Evolutionary conservation across 2,797 vertebrate genomes (phyloP).

Genomic region (Galago senegalensis): DNA sequence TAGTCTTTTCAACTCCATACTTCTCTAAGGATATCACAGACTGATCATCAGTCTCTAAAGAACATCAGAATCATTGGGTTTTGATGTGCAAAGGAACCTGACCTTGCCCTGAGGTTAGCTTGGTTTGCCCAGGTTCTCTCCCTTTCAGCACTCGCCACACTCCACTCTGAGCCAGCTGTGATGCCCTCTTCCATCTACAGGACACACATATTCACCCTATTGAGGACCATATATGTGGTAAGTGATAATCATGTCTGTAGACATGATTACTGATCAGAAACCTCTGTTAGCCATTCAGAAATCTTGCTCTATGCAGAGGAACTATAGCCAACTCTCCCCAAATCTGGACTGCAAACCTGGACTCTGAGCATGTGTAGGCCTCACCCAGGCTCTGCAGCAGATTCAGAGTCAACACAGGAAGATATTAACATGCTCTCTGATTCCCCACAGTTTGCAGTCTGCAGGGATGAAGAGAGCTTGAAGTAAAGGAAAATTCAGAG

Average conservation of each 20-base stretch:
- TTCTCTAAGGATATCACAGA: neutral
- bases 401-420: neutral
- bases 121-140: neutral
- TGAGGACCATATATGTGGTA: neutral
- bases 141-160: neutral
- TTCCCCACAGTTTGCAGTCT: neutral
- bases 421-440: neutral
- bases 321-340: neutral
- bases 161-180: neutral
- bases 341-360: neutral
- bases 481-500: constrained; percentile 5
- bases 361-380: neutral
- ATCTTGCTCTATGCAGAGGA: constrained; percentile 1
- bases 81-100: neutral
- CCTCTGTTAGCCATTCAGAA: neutral
- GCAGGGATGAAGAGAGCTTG: neutral
- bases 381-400: neutral
- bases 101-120: neutral
- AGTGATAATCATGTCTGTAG: neutral
- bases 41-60: neutral
- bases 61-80: neutral
- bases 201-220: neutral
- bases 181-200: neutral
- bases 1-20: neutral
- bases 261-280: too few relatives aligned